Evolutionary conservation across 2,113 vertebrate species (phyloP).

Genomic region (Petrocephalus zakoni): DNA sequence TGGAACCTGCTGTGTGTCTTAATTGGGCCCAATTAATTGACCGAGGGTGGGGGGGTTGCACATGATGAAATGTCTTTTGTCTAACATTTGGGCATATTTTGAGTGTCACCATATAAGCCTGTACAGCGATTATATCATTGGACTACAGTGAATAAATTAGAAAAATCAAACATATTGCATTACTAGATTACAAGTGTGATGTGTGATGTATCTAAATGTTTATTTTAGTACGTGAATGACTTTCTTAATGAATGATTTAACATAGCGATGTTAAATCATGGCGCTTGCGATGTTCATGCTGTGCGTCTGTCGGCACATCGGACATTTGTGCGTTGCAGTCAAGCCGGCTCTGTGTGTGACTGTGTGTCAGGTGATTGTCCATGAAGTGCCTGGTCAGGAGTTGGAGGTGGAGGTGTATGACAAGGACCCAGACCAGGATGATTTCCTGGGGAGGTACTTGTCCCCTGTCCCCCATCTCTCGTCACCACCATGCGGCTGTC

Average conservation of each 20-base stretch:
- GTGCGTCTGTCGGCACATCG: neutral
- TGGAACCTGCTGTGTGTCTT: neutral
- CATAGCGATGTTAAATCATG: neutral
- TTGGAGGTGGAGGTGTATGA: constrained; percentile 89
- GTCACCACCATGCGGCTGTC: constrained; percentile 9
- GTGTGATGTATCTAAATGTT: neutral
- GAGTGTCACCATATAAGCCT: neutral
- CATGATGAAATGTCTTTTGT: neutral
- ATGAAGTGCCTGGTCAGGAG: constrained; percentile 91
- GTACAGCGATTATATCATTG: no score
- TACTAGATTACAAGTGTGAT: neutral
- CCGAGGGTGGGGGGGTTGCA: neutral
- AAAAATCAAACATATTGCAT: neutral
- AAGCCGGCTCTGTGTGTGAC: neutral
- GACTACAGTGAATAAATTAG: neutral
- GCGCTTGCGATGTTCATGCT: neutral
- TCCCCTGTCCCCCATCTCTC: neutral
- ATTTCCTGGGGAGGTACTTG: constrained; percentile 85
- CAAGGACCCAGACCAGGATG: constrained; percentile 93
- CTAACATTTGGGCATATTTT: neutral
- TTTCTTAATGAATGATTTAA: neutral
- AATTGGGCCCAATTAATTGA: neutral
- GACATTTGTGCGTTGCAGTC: constrained; percentile 12
- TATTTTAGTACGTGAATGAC: neutral
- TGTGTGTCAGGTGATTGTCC: constrained; percentile 79